Evolutionary conservation across 1,140 invertebrate genomes (phyloP).

Genomic region (Meloidogyne chitwoodi): DNA sequence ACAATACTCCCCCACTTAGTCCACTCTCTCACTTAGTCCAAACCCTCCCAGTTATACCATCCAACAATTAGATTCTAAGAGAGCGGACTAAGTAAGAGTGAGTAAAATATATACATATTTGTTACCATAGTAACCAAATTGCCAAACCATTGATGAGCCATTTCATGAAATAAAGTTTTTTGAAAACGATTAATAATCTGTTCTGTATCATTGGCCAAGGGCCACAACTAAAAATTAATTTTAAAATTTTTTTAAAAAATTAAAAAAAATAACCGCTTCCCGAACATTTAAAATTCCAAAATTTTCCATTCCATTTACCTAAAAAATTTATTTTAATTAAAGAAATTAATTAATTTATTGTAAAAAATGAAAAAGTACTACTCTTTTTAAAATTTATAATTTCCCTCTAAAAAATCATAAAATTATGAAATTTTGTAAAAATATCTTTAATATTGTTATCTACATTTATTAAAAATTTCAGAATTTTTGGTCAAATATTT

Average conservation of each 20-base stretch:
- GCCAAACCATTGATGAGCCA: conserved; percentile 41
- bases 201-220: conserved; percentile 7
- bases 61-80: too few relatives aligned
- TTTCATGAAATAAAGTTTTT: conserved; percentile 44
- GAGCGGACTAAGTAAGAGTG: too few relatives aligned
- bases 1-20: too few relatives aligned
- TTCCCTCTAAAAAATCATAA: too few relatives aligned
- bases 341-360: too few relatives aligned
- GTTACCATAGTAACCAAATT: conserved; percentile 46
- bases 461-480: not conserved
- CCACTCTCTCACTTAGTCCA: not conserved
- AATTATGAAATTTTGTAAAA: too few relatives aligned
- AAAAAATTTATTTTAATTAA: not conserved
- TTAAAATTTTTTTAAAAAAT: conserved; percentile 1
- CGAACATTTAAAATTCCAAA: conserved; percentile 37
- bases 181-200: conserved; percentile 15
- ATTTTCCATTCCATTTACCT: conserved; percentile 47
- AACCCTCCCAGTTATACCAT: not conserved
- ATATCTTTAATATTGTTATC: too few relatives aligned
- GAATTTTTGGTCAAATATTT: not conserved
- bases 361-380: too few relatives aligned
- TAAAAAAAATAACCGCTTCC: conserved; percentile 24
- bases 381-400: too few relatives aligned
- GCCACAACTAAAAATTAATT: conserved; percentile 33
- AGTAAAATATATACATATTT: too few relatives aligned